phyloP scores from a whole-genome alignment of 2,113 vertebrate species.

The Zosterops lateralis region DNA sequence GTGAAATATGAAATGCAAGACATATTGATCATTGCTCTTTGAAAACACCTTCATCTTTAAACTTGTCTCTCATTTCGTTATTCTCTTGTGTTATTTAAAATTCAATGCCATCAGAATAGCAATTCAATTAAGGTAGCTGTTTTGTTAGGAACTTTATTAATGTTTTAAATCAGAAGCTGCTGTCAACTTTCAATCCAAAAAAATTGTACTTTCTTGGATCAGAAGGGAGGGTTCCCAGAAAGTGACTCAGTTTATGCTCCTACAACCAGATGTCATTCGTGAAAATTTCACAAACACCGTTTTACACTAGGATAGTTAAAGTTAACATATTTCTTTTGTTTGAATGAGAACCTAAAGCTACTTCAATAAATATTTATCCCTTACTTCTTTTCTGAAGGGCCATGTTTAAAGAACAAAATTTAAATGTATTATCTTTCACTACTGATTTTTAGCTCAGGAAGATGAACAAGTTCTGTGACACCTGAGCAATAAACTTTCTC shows the following conservation, averaged over 20 bases:
- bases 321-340: not conserved
- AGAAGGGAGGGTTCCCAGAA: not conserved
- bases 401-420: not conserved
- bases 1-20: not conserved
- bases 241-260: not conserved
- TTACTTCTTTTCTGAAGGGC: not conserved
- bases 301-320: not conserved
- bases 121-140: not conserved
- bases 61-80: fast-evolving
- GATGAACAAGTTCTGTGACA: not conserved
- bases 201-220: not conserved
- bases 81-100: not conserved
- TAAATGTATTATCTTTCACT: not conserved
- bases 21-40: not conserved
- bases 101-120: not conserved
- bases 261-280: fast-evolving
- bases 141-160: not conserved
- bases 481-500: not conserved
- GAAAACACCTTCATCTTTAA: not conserved
- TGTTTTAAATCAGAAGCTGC: not conserved
- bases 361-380: not conserved
- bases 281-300: not conserved
- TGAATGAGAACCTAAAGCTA: not conserved
- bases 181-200: not conserved
- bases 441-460: not conserved